Conservation (phyloP, 2,113 vertebrate genomes). For the Chamaetylas fuelleborni region DNA sequence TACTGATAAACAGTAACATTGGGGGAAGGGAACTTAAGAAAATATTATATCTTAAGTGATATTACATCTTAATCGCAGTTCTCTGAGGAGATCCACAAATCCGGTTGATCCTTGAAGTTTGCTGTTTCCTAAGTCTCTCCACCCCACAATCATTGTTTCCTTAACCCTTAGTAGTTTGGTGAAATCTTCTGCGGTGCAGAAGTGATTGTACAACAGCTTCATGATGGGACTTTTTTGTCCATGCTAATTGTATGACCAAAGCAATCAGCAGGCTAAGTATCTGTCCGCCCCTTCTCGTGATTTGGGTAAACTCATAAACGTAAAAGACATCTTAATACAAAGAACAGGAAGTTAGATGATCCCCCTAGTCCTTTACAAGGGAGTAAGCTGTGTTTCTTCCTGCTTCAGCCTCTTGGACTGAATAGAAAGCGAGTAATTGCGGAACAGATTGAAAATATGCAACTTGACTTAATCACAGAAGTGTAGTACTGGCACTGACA, state of each 20-base stretch:
- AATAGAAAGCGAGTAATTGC: neutral
- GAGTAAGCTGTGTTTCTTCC: neutral
- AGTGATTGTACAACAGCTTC: neutral
- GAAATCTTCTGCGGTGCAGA: neutral
- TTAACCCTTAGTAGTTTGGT: slow-evolving; percentile 28
- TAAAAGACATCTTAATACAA: neutral
- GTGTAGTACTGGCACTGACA: neutral
- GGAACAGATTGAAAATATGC: neutral
- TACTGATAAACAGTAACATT: slow-evolving; percentile 40
- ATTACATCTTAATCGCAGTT: slow-evolving; percentile 62
- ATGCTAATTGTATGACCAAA: neutral
- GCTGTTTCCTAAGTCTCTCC: slow-evolving; percentile 45
- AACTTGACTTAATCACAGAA: neutral
- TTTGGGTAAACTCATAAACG: neutral
- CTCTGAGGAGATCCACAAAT: slow-evolving; percentile 59
- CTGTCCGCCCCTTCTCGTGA: neutral
- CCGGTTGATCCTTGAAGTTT: slow-evolving; percentile 50
- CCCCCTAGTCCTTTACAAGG: neutral
- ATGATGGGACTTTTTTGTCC: neutral
- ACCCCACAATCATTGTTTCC: slow-evolving; percentile 39
- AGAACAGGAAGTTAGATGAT: neutral
- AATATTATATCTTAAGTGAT: slow-evolving; percentile 6
- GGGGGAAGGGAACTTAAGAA: neutral
- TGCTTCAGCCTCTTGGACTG: neutral
- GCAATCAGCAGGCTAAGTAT: neutral